phyloP scores from a whole-genome alignment of 2,797 vertebrate genomes.

The Sternarchorhynchus goeldii region DNA sequence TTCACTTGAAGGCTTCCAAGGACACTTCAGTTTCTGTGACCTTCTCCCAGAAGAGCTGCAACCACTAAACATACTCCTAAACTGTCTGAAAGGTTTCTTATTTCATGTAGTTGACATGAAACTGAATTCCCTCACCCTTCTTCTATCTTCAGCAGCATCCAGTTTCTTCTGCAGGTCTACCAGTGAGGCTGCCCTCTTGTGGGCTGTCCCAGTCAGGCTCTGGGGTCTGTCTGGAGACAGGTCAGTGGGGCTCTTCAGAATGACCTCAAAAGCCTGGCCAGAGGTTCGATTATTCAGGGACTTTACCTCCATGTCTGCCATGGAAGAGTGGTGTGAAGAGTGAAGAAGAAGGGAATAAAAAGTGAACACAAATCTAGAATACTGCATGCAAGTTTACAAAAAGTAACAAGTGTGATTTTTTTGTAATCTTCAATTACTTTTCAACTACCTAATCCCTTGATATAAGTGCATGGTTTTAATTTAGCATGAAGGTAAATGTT shows the following conservation, averaged over 20 bases:
- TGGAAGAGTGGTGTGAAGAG: not conserved
- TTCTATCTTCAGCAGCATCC: slow-evolving; percentile 87
- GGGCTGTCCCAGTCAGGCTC: slow-evolving; percentile 73
- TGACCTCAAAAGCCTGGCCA: slow-evolving; percentile 90
- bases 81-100: not conserved
- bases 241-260: slow-evolving; percentile 85
- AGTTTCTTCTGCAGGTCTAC: slow-evolving; percentile 86
- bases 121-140: slow-evolving; percentile 74
- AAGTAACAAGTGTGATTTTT: too few relatives aligned
- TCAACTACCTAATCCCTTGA: too few relatives aligned
- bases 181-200: slow-evolving; percentile 85
- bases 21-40: not conserved
- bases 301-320: slow-evolving; percentile 88
- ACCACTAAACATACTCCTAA: not conserved
- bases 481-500: too few relatives aligned
- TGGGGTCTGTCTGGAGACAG: slow-evolving; percentile 80
- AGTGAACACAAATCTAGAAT: not conserved
- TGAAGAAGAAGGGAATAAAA: not conserved
- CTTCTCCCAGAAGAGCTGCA: not conserved
- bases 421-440: too few relatives aligned
- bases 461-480: too few relatives aligned
- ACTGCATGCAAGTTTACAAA: not conserved
- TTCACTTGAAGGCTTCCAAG: not conserved
- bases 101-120: not conserved
- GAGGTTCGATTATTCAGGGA: slow-evolving; percentile 86